Base-by-base conservation (phyloP, 1,140 invertebrate species). In the Wasmannia auropunctata region DNA sequence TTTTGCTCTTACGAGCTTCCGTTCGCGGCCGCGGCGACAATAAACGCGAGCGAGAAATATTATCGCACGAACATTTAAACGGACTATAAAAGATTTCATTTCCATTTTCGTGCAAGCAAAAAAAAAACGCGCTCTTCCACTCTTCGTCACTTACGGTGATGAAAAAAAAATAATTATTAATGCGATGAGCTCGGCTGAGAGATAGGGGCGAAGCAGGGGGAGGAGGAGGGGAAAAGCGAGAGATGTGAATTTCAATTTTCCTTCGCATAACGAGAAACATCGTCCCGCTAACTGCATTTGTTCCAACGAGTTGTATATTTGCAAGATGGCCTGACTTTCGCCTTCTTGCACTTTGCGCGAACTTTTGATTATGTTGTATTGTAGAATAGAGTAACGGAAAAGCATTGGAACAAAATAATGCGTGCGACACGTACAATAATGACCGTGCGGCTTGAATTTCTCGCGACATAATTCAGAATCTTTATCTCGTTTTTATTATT, bases 231-330 rank as follows among this genome's bases (percentile, higher is more conserved):
- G 16, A 54, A 46, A n/a, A 40, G 25, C 46, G 46, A 60, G 70
- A 60, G 43, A 83, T 60, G 51, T 34, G 70, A 83, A 83, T 74
- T 84, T 84, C 70, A 84, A 74, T 75, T 62, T 75, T 84, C 80
- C 46, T 76, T 43, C 43, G 43, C 70, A 31, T 75, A 84, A 74
- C 28, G 70, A 84, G 80, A 84, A 84, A 74, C 70, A 60, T 84
- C 43, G 43, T 28, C 70, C 25, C 40, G 51, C 70, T 84, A 60
- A 84, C 70, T 74, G 56, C 80, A 58, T 74, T 84, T 60, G 56
- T 74, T 37, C 54, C 43, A n/a, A 76, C 40, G 80, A 81, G 22
- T 54, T 60, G 80, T 60, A 74, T 56, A 83, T 83, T 83, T 54
- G 49, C 51, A 56, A 81, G 25, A 72, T 51, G 69, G 37, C 7